Evolutionary conservation across 2,113 vertebrate species (phyloP), one percentile per base, ranked within the genome.

Genomic region (Beaufortia kweichowensis): DNA sequence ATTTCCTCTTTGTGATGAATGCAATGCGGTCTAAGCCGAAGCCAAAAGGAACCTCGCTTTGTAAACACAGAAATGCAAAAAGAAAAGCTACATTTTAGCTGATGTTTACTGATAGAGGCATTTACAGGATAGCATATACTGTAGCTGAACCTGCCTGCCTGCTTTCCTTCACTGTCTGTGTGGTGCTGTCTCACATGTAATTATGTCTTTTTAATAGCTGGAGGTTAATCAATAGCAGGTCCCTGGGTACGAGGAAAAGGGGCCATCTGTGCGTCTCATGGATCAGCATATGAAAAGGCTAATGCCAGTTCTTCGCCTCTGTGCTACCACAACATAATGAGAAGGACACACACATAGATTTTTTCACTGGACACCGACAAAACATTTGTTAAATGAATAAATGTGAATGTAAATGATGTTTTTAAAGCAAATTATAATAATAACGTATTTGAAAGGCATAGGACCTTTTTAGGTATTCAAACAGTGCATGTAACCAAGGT

Each of bases 201-300:
- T 78, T 69, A 70, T 53, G 31, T 70, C 48, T 21, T 66, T 56
- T 50, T 66, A 12, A 66, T 28, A 23, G 50, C 35, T 66, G 65
- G 14, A 6, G 43, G 26, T 33, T 35, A 55, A 67, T 79, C 26
- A 35, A 66, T 82, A 72, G 60, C 60, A 39, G n/a, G 53, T 79
- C 21, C 41, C 77, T 26, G 39, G 48, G 26, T 61, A 11, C 33
- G 69, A 29, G 41, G 61, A 53, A 31, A 75, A 29, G 67, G 19
- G 56, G 67, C 50, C 77, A 76, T 79, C 66, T 82, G 81, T 64
- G 66, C 55, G 39, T 66, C 35, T 59, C 61, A 74, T 53, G 60
- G 53, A 76, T 82, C 73, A 79, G 72, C 70, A 69, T 53, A 57
- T 76, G 62, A 81, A 73, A 66, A 35, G 56, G 57, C 71, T 77